Evolutionary conservation across 2,113 vertebrate species (phyloP), one percentile per base, ranked within the genome.

Genomic region (Cisticola juncidis): DNA sequence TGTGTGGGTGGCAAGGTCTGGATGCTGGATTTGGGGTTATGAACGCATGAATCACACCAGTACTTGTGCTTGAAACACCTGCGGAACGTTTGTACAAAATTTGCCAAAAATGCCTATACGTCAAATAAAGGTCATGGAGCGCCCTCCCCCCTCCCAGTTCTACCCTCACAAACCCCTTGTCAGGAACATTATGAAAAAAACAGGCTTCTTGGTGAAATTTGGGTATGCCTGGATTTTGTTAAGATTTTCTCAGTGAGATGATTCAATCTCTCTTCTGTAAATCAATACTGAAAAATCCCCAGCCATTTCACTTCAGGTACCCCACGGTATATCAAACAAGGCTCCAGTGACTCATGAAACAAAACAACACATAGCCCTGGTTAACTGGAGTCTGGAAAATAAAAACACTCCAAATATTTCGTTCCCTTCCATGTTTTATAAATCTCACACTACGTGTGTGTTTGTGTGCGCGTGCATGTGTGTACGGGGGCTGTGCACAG

Each of bases 21-120:
- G 88, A 95, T 51, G 61, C 85, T 81, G 82, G 88, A 94, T 81
- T 92, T 92, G 87, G 92, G 70, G 76, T 93, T 64, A 95, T 84
- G 94, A 91, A 96, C 85, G 89, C 69, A 96, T 93, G 96, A 94
- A 96, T 92, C 66, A 90, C 80, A 95, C 88, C 76, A 91, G 70
- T 92, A 91, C 84, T 97, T 97, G 97, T 97, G 97, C 97, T 97
- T 97, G 87, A 92, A 95, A 96, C 93, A 93, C 57, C 86, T 92
- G 95, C 5, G 7, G 88, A 86, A 81, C 18, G 0, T 93, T 91
- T 86, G 81, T 95, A 96, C 84, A 96, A 90, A 95, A 93, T 88
- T 78, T 86, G 76, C 82, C 93, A 74, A 81, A 95, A 95, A 96
- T 62, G 80, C 73, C 69, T 95, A 70, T 82, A 90, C 0, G 76